Evolutionary conservation across 1,140 invertebrate genomes (phyloP).

Genomic region (Lucilia sericata): DNA sequence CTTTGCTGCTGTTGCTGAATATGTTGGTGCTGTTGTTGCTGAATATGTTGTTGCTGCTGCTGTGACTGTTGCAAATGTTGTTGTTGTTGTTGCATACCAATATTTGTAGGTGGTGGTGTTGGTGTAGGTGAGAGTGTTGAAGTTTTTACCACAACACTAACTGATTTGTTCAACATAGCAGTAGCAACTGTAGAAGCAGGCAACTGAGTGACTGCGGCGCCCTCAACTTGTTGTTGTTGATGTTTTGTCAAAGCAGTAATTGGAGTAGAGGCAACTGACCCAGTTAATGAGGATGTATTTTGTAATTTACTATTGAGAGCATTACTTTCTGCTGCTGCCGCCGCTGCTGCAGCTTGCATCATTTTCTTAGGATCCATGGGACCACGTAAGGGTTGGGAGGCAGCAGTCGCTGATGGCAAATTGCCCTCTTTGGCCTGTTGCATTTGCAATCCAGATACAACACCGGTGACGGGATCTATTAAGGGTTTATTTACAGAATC

Average conservation of each 20-base stretch:
- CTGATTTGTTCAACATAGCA: constrained; percentile 57
- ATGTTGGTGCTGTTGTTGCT: background rate
- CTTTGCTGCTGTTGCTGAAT: background rate
- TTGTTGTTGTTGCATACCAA: constrained; percentile 57
- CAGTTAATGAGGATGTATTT: background rate
- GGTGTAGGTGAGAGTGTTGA: constrained; percentile 43
- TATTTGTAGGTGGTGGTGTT: constrained; percentile 12
- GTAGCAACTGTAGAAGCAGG: constrained; percentile 4
- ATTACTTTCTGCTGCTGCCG: constrained; percentile 53
- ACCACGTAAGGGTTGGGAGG: constrained; percentile 14
- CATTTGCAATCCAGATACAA: constrained; percentile 76
- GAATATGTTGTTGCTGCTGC: constrained; percentile 2
- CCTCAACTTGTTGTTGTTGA: constrained; percentile 48
- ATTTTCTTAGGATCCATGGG: constrained; percentile 47
- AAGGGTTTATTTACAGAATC: constrained; percentile 67
- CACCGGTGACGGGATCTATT: constrained; percentile 82
- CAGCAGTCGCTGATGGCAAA: constrained; percentile 56
- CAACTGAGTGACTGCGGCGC: constrained; percentile 46
- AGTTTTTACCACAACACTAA: constrained; percentile 62
- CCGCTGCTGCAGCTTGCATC: constrained; percentile 53
- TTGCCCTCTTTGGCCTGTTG: constrained; percentile 76
- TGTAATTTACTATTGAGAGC: background rate
- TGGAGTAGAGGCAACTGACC: constrained; percentile 49
- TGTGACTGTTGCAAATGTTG: constrained; percentile 36
- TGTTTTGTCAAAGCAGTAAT: constrained; percentile 57